Evolutionary conservation across 2,113 vertebrate species (phyloP).

Genomic region (Tricholaema leucomelas): DNA sequence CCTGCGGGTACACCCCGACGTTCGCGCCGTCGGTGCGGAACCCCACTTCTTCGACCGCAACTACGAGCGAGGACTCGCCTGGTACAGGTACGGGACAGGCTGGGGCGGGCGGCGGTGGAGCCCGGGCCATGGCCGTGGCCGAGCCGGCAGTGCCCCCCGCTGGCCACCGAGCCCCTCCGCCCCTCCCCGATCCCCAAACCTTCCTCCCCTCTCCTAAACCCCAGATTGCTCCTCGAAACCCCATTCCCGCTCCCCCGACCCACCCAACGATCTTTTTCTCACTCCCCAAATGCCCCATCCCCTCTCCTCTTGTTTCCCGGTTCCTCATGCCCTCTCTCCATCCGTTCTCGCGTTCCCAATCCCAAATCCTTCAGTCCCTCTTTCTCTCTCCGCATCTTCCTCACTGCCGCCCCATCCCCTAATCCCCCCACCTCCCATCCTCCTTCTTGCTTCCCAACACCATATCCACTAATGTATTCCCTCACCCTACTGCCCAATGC

Average conservation of each 20-base stretch:
- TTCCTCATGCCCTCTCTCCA: fast-evolving
- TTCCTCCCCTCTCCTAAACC: no score
- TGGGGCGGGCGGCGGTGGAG: neutral
- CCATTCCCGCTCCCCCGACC: neutral
- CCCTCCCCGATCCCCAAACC: neutral
- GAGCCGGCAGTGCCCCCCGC: conserved; percentile 38
- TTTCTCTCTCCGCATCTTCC: neutral
- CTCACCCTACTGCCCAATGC: neutral
- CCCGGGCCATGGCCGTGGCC: neutral
- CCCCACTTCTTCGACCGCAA: conserved; percentile 96
- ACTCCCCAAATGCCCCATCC: neutral
- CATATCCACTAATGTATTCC: neutral
- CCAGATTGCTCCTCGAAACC: neutral
- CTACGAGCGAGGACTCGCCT: conserved; percentile 89
- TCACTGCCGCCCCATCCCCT: neutral
- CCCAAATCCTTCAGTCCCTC: neutral
- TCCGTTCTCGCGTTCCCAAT: neutral
- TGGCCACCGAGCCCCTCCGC: neutral
- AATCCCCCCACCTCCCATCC: neutral
- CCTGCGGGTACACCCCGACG: conserved; percentile 90
- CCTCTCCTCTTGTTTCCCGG: fast-evolving
- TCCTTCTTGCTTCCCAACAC: neutral
- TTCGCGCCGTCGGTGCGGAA: conserved; percentile 91
- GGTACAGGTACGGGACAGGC: conserved; percentile 83
- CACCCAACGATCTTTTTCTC: neutral